Evolutionary conservation across 2,888 invertebrate species (phyloP).

Genomic region (Pristionchus maxplancki): DNA sequence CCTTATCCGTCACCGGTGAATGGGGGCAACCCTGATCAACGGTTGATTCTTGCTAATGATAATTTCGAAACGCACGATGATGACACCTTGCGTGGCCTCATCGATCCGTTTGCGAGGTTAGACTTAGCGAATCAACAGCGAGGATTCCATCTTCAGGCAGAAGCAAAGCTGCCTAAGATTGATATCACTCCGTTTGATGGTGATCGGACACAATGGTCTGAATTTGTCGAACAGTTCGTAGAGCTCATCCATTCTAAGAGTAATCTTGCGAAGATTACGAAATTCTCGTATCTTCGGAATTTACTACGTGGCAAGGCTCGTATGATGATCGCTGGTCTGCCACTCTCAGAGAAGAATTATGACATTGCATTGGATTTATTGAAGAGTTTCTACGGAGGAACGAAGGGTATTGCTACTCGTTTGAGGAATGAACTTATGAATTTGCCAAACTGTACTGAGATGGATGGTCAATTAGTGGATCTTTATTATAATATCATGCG

Average conservation of each 20-base stretch:
- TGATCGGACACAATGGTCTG: neutral
- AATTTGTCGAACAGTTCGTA: neutral
- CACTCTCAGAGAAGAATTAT: neutral
- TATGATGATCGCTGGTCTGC: neutral
- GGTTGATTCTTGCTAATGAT: neutral
- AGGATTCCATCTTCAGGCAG: neutral
- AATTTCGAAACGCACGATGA: neutral
- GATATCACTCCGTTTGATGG: conserved; percentile 1
- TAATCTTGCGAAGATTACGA: neutral
- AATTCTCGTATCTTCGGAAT: neutral
- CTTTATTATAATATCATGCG: neutral
- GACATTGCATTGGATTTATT: neutral
- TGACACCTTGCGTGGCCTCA: neutral
- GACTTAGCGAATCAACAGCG: neutral
- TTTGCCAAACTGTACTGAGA: neutral
- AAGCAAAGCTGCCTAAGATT: neutral
- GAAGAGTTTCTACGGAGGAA: neutral
- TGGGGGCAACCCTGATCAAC: neutral
- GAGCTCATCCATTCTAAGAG: neutral
- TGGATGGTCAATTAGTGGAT: neutral
- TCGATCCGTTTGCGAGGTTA: neutral
- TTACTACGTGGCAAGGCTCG: neutral
- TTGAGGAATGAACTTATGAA: neutral
- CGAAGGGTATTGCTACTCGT: neutral
- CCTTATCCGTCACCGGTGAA: neutral